Conservation (phyloP, 2,113 vertebrate genomes). For the Pelecanoides urinatrix region DNA sequence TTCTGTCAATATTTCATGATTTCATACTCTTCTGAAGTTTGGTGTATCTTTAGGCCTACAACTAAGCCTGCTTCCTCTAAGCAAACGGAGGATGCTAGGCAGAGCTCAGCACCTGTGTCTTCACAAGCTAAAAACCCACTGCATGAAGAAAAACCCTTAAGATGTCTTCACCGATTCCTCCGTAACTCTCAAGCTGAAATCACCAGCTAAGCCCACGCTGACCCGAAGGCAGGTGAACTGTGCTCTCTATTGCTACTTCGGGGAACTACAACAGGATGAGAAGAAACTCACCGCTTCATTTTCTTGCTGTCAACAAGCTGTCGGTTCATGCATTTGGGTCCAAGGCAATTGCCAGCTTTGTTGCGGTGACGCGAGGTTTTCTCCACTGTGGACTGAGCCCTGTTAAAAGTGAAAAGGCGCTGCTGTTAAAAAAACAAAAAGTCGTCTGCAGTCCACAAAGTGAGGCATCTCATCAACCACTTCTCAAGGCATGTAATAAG, state of each 20-base stretch:
- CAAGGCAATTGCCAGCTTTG: constrained; percentile 54
- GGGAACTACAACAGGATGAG: neutral
- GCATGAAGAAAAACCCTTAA: neutral
- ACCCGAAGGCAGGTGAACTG: neutral
- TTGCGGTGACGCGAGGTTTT: constrained; percentile 15
- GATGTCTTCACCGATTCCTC: neutral
- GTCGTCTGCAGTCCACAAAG: neutral
- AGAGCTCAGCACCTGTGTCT: neutral
- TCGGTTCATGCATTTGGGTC: constrained; percentile 44
- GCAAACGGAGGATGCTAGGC: neutral
- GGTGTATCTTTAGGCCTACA: neutral
- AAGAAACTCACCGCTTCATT: constrained; percentile 69
- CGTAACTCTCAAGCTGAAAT: neutral
- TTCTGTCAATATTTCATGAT: neutral
- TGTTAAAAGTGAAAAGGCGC: constrained; percentile 33
- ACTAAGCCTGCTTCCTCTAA: neutral
- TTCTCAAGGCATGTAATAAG: constrained; percentile 6
- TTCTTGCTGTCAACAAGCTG: constrained; percentile 58
- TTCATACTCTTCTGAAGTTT: neutral
- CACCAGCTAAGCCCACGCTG: neutral
- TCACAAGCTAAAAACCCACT: neutral
- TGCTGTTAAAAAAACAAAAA: neutral
- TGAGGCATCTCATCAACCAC: neutral
- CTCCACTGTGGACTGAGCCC: constrained; percentile 66
- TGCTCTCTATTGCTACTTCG: neutral